Base-by-base conservation (phyloP, 2,797 vertebrate genomes). In the Myiothlypis chrysogaster region DNA sequence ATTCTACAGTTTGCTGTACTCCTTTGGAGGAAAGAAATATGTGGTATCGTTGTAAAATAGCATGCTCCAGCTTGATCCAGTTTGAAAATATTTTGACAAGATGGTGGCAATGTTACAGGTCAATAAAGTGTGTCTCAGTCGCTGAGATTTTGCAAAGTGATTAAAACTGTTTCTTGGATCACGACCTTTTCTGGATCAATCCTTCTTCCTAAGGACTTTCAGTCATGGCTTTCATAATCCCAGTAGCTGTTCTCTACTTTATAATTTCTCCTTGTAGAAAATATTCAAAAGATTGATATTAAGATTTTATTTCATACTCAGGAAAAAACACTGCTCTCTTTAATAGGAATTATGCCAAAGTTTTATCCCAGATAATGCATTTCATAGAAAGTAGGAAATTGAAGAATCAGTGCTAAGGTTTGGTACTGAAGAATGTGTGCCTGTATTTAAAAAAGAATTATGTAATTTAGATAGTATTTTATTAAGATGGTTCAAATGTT, bases 41-140 rank as follows among this genome's bases (percentile, higher is more conserved):
- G 57, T 78, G 60, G 77, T 57, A 87, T 89, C 14, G 1, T 57
- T 85, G 35, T 87, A 83, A 95, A 93, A 82, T 87, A 95, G 71
- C 41, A 83, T 0, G 43, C 63, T 96, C 71, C 89, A 83, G 93
- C 84, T 94, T 91, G 60, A 90, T 94, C 78, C 52, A 90, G 89
- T 84, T 87, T 90, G 85, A 96, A 95, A 95, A 94, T 95, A 89
- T 91, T 77, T 93, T 96, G 94, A 95, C 89, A 96, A 95, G 93
- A 87, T 82, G 75, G 92, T 94, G 88, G 93, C 95, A 96, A 34
- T 88, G 92, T 93, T 82, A 94, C 88, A 87, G 93, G 95, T 79
- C 87, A 91, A 91, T 94, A 96, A 95, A 93, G 83, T 0, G 73
- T 88, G 91, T 88, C 82, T 96, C 84, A 76, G 66, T 49, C 7